A percentile compares a stretch with the other conserved stretches of the same genome.
phyloP scores from a whole-genome alignment of 1,140 invertebrate genomes.

The Neodiprion lecontei region DNA sequence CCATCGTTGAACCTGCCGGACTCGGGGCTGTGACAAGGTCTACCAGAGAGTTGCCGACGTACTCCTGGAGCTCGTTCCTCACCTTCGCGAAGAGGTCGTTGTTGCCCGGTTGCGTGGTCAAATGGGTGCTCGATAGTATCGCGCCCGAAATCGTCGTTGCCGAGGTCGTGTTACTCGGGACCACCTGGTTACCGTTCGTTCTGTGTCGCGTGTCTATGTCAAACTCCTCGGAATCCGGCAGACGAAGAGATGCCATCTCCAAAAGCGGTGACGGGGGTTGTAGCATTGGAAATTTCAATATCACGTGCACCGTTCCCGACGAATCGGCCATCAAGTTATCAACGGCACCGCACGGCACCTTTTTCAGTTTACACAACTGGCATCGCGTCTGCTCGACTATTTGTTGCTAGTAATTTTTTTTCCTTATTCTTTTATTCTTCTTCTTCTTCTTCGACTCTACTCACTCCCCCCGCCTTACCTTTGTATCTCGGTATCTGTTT shows the following conservation, averaged over 20 bases:
- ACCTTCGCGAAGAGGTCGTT: conserved; percentile 37
- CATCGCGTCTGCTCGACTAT: not conserved
- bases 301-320: not conserved
- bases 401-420: not conserved
- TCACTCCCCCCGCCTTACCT: too few relatives aligned
- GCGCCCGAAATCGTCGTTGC: conserved; percentile 28
- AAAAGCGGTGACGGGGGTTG: conserved; percentile 50
- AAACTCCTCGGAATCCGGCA: conserved; percentile 61
- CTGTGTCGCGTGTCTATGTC: conserved; percentile 53
- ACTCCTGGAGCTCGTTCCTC: conserved; percentile 54
- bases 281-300: conserved; percentile 26
- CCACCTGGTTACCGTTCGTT: conserved; percentile 34
- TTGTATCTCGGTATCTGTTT: too few relatives aligned
- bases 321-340: conserved; percentile 7
- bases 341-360: conserved; percentile 3
- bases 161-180: conserved; percentile 30
- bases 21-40: conserved; percentile 58
- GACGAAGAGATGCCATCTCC: conserved; percentile 60
- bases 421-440: not conserved
- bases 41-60: conserved; percentile 62
- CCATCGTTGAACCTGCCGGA: conserved; percentile 39
- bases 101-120: conserved; percentile 27
- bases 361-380: not conserved
- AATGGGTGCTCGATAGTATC: conserved; percentile 19
- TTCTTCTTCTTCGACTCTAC: too few relatives aligned